Percentiles rank a stretch among this genome's conserved stretches.
Conservation (phyloP, 2,888 invertebrate genomes). For the Gastrophysa polygoni region DNA sequence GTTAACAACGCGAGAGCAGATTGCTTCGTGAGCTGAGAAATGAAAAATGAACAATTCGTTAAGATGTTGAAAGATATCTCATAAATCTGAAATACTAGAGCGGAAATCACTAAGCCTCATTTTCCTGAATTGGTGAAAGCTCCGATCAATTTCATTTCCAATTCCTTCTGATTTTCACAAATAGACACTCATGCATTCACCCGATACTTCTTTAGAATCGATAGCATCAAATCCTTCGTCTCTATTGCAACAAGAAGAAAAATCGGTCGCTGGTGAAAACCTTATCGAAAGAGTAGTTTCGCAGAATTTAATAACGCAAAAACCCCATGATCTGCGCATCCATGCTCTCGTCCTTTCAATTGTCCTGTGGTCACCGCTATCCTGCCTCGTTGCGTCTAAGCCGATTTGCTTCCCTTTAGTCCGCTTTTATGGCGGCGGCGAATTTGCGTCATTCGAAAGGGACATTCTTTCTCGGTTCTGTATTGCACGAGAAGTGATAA, state of each 20-base stretch:
- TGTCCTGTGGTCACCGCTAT: conserved; percentile 11
- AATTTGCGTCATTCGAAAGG: not conserved
- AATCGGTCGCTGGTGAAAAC: not conserved
- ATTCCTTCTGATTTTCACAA: too few species aligned
- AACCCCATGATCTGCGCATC: conserved; percentile 11
- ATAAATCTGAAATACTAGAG: too few species aligned
- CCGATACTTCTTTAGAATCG: too few species aligned
- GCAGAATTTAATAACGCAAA: conserved; percentile 10
- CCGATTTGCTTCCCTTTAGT: conserved; percentile 9
- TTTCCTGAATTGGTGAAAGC: too few species aligned
- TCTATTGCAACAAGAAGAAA: not conserved
- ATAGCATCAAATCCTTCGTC: not conserved
- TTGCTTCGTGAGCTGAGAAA: too few species aligned
- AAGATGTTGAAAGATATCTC: too few species aligned
- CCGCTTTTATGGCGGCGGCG: conserved; percentile 8
- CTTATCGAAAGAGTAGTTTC: not conserved
- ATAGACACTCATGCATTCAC: too few species aligned
- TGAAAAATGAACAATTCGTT: too few species aligned
- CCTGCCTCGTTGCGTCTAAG: conserved; percentile 12
- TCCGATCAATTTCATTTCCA: too few species aligned
- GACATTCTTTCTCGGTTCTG: not conserved
- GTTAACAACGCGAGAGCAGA: too few species aligned
- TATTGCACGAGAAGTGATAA: not conserved
- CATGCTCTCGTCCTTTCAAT: conserved; percentile 12
- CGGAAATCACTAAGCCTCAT: too few species aligned